Evolutionary conservation across 2,797 vertebrate species (phyloP).

Genomic region (Emys orbicularis): DNA sequence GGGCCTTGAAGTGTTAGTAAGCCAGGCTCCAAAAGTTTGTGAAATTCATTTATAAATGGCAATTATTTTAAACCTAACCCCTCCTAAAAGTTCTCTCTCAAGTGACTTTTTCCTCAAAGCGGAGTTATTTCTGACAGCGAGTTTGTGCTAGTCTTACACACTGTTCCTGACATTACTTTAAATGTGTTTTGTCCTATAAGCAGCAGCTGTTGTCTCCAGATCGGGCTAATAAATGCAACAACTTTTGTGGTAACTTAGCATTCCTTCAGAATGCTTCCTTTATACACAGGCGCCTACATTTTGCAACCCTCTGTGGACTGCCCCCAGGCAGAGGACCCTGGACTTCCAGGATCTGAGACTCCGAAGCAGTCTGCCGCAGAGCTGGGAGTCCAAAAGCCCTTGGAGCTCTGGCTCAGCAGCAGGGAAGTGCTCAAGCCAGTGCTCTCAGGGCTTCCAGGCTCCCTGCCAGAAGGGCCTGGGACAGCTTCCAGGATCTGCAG

Average conservation of each 20-base stretch:
- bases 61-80: slow-evolving; percentile 67
- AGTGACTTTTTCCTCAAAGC: slow-evolving; percentile 49
- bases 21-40: slow-evolving; percentile 72
- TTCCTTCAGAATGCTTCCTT: background rate
- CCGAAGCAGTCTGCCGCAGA: background rate
- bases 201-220: background rate
- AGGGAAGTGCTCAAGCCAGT: background rate
- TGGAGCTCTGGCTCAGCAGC: background rate
- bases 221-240: background rate
- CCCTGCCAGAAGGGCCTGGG: background rate
- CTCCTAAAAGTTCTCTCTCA: slow-evolving; percentile 50
- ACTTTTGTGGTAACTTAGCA: background rate
- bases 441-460: background rate
- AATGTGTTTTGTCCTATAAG: background rate
- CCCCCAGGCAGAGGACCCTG: background rate
- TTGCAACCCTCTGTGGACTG: background rate
- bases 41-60: slow-evolving; percentile 71
- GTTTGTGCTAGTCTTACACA: slow-evolving; percentile 34
- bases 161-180: background rate
- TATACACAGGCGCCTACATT: background rate
- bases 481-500: background rate
- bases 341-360: background rate
- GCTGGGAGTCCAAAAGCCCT: background rate
- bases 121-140: slow-evolving; percentile 30
- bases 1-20: slow-evolving; percentile 61